Conservation (phyloP, 2,797 vertebrate genomes). For the Molothrus aeneus region DNA sequence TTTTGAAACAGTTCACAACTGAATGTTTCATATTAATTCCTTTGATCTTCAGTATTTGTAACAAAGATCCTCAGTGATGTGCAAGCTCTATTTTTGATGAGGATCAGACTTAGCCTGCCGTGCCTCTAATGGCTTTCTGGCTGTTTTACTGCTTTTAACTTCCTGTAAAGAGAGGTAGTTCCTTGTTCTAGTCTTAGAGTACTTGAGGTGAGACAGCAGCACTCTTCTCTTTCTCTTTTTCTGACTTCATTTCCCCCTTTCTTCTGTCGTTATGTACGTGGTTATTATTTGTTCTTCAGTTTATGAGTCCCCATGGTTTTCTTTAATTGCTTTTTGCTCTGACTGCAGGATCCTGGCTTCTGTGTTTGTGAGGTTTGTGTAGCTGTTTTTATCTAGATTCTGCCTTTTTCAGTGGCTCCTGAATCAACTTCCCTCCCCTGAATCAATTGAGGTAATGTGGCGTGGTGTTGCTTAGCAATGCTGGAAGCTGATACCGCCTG, state of each 20-base stretch:
- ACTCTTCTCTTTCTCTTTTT: neutral
- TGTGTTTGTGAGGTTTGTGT: neutral
- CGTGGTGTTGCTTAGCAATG: conserved; percentile 66
- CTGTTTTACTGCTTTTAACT: neutral
- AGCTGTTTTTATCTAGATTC: conserved; percentile 22
- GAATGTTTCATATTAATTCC: neutral
- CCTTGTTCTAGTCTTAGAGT: neutral
- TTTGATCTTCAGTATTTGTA: neutral
- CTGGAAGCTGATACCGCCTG: neutral
- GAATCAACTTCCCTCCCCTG: conserved; percentile 32
- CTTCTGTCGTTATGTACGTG: neutral
- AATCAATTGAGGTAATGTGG: conserved; percentile 42
- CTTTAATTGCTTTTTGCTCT: conserved; percentile 7
- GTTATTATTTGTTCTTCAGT: neutral
- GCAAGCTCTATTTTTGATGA: neutral
- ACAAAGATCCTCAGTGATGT: neutral
- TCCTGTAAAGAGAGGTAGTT: neutral
- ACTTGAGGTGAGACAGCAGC: neutral
- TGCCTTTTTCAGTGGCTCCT: conserved; percentile 28
- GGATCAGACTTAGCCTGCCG: neutral
- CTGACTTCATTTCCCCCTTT: neutral
- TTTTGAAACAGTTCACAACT: neutral
- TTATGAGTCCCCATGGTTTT: neutral
- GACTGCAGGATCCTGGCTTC: neutral
- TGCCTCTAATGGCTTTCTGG: neutral